A percentile compares a stretch with the other conserved stretches of the same genome.
These are phyloP conservation scores for Dascillus cervinus DNA, from an alignment of 2,888 invertebrate species.

Conservation along the genomic window DNA sequence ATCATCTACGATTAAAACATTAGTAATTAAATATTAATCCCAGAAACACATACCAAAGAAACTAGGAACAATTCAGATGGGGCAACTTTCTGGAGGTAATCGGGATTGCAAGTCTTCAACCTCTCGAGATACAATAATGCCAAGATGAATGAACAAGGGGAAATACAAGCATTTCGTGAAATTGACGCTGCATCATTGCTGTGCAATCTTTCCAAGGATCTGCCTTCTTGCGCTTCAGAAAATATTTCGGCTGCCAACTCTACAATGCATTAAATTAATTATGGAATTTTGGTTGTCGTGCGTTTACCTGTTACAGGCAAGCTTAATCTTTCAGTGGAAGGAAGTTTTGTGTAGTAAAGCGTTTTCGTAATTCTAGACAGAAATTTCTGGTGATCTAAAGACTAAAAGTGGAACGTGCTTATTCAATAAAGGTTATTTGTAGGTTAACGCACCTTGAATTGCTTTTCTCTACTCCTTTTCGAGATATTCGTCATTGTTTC, in stretches of 20 bases:
- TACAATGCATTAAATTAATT: constrained; percentile 34
- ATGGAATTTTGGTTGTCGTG: background rate
- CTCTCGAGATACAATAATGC: constrained; percentile 91
- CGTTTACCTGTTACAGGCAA: constrained; percentile 70
- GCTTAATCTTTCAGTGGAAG: constrained; percentile 63
- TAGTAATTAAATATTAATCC: constrained; percentile 1
- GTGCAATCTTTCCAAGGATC: constrained; percentile 68
- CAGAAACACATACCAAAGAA: constrained; percentile 67
- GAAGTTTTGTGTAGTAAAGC: constrained; percentile 77
- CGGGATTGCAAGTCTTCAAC: constrained; percentile 70
- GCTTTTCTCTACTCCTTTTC: constrained; percentile 24
- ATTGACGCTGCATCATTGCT: constrained; percentile 70
- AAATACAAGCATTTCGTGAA: constrained; percentile 73
- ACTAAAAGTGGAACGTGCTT: constrained; percentile 6
- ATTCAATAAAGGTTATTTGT: background rate
- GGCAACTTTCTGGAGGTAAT: constrained; percentile 73
- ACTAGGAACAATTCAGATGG: constrained; percentile 92
- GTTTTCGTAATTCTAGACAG: constrained; percentile 78
- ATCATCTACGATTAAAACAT: constrained; percentile 64
- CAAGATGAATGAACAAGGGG: constrained; percentile 87
- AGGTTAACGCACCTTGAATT: constrained; percentile 27
- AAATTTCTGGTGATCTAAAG: constrained; percentile 64
- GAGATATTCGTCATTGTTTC: constrained; percentile 31
- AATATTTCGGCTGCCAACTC: constrained; percentile 82
- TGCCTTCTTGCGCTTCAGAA: constrained; percentile 67